Base-by-base conservation (phyloP, 2,797 vertebrate species). In the Otolemur crassicaudatus region DNA sequence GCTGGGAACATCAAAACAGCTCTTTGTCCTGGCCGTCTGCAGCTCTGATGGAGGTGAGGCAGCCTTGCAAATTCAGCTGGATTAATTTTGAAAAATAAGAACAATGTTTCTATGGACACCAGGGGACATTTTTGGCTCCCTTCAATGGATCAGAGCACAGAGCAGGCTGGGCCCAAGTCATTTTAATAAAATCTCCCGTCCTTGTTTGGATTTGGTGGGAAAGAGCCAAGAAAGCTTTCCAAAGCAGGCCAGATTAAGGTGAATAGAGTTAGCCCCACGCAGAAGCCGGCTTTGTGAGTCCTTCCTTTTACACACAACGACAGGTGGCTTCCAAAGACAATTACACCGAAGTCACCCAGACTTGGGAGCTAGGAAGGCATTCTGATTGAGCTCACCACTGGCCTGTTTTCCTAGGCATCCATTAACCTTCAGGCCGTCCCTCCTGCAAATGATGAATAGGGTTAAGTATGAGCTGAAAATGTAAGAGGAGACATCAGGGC, bases 81-180 rank as follows among this genome's bases (percentile, higher is more conserved):
- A 98, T 98, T 98, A 97, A 98, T 98, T 98, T 94, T 95, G 95
- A 97, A 97, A 98, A 98, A 97, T 94, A 96, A 97, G 97, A 97
- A 97, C 97, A 97, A 96, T 97, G 95, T 98, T 97, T 97, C 95
- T 97, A 86, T 95, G 94, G 90, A 95, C 97, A 96, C 97, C 85
- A 4, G 91, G 97, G 97, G 92, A 98, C 89, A 89, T 84, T 96
- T 97, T 90, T 98, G 97, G 97, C 96, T 94, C 95, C 81, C 61
- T 87, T 96, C 96, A 97, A 98, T 98, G 94, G 95, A 96, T 98
- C 94, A 23, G 87, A 96, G 69, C 84, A 93, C 94, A 97, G 94
- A 94, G 92, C 92, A 94, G 97, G 87, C 85, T 49, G 73, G 20
- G 93, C 94, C 95, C 96, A 90, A 94, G 96, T 97, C 89, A 95